Evolutionary conservation across 2,797 vertebrate genomes (phyloP).

Genomic region (Amniataba percoides): DNA sequence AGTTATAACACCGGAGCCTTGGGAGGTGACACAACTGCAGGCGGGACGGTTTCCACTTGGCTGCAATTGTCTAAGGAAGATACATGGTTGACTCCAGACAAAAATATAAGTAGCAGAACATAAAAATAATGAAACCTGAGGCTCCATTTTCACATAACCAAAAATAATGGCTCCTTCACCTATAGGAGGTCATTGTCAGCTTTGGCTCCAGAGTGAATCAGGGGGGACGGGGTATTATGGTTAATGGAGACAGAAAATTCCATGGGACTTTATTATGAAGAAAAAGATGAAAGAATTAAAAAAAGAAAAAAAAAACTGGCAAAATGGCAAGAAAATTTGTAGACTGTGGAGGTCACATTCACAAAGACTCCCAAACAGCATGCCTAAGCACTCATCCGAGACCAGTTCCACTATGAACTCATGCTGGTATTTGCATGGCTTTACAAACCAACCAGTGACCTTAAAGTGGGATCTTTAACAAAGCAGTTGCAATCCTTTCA

Average conservation of each 20-base stretch:
- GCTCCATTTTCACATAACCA: conserved; percentile 54
- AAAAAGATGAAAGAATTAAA: not conserved
- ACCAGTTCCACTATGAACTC: conserved; percentile 37
- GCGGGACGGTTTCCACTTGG: conserved; percentile 62
- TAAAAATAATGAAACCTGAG: conserved; percentile 66
- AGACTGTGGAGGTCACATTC: conserved; percentile 10
- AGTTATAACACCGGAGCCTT: conserved; percentile 69
- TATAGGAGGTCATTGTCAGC: conserved; percentile 48
- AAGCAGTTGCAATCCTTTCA: conserved; percentile 22
- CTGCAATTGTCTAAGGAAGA: conserved; percentile 62
- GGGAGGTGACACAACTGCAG: conserved; percentile 60
- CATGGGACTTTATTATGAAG: conserved; percentile 16
- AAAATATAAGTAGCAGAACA: conserved; percentile 70
- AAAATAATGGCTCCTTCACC: conserved; percentile 53
- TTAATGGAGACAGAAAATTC: conserved; percentile 25
- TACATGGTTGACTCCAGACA: conserved; percentile 58
- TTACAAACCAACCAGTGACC: conserved; percentile 47
- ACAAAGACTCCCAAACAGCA: not conserved
- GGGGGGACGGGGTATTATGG: not conserved
- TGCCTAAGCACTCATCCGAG: conserved; percentile 29
- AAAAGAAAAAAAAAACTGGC: not conserved
- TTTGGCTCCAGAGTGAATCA: conserved; percentile 24
- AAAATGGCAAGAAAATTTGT: not conserved
- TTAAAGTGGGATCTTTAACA: conserved; percentile 44
- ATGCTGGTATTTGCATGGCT: conserved; percentile 46